Evolutionary conservation across 2,888 invertebrate species (phyloP), one percentile per base, ranked within the genome.

Genomic region (Tricholauxania praeusta): DNA sequence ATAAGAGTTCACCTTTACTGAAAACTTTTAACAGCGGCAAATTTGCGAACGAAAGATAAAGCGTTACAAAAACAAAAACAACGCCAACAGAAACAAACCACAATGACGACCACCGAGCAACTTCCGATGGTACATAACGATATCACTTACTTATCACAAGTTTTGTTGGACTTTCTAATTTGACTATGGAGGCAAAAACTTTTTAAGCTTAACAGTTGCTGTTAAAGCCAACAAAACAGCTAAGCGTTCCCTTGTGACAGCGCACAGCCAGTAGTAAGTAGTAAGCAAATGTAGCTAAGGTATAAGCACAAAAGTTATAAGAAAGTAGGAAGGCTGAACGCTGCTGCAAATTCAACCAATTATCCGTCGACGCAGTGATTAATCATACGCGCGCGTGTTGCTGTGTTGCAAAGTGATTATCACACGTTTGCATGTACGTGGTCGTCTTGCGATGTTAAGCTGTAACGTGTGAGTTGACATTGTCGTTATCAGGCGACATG

Each of bases 341-440:
- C 10, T 28, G 28, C 28, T 7, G 49, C 49, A 32, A 59, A 32
- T 15, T 28, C 62, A 15, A 52, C 63, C 53, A 63, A 78, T 79
- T 78, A 78, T 79, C 78, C 77, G 71, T 69, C 76, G 69, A 77
- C 75, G 76, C 78, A 79, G 82, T 82, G 84, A 84, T 84, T 84
- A 84, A 84, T 84, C 85, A 83, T 80, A 82, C 80, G 80, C 80
- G 78, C 80, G 83, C 83, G 83, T 84, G 70, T 39, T 39, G 52
- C 62, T 19, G 52, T 52, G 17, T 5, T 63, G 39, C 39, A 52
- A 10, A 70, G 62, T 63, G 70, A 70, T 70, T 70, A 70, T 63
- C 70, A 70, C 70, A 70, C 52, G 70, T 52, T 55, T 12, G 22
- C 62, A 62, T 17, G 63, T 17, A 51, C 49, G 69, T 51, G 69